Base-by-base conservation (phyloP, 2,113 vertebrate genomes). In the Albula goreensis region DNA sequence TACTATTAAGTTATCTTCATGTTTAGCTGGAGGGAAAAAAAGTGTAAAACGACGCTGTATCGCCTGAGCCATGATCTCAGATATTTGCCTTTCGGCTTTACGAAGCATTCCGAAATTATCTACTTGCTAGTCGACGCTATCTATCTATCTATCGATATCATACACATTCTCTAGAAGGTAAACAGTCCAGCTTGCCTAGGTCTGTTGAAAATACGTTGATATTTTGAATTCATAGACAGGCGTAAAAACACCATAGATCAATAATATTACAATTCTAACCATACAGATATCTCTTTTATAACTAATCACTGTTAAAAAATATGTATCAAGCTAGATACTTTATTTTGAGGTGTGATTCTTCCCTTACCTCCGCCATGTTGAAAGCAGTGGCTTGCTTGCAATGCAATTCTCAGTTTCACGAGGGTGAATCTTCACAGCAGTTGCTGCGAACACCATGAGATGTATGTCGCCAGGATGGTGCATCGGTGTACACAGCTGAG, bases 311-410 rank as follows among this genome's bases (percentile, higher is more conserved):
- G 17, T 25, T 0, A 22, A 41, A 25, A 50, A 50, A 15, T 66
- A 66, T 66, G 60, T 66, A 66, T 7, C 22, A 22, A n/a, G 8
- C 70, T 3, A 31, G 4, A 31, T 25, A 74, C 22, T 74, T 9
- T 8, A 31, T 8, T 25, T 74, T 74, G 70, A 25, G 70, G n/a
- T 74, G 70, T 74, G 70, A 25, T 31, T 74, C 53, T 74, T 10
- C 56, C 78, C 86, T 87, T 85, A 87, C 86, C 86, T 87, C 86
- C 83, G 86, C 86, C 86, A 87, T 87, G 83, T 84, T 87, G 83
- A 85, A 87, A 85, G 50, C 53, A 50, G 25, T 87, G 41, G 22
- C 50, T 13, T 11, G 49, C 49, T 13, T 5, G 4, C 12, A 56
- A 9, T 74, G 70, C 63, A 31, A 74, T 74, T 7, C 5, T 74